Evolutionary conservation across 1,140 invertebrate genomes (phyloP).

Genomic region (Cotesia vestalis): DNA sequence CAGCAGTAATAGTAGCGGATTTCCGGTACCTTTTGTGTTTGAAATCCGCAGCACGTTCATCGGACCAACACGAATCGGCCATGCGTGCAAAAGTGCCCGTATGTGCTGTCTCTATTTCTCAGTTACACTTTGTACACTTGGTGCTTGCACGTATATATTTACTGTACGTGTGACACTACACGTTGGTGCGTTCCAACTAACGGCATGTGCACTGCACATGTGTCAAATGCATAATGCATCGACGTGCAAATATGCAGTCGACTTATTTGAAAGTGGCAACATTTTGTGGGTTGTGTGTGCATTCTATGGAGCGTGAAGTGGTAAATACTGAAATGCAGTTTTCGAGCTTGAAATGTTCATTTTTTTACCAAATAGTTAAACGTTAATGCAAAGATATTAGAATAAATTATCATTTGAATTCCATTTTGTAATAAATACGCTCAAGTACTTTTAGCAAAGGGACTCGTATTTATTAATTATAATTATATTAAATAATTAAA

Average conservation of each 20-base stretch:
- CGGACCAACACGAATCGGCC: constrained; percentile 29
- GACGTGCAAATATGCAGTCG: constrained; percentile 37
- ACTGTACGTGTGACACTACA: constrained; percentile 16
- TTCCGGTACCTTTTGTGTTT: constrained; percentile 18
- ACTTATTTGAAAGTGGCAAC: constrained; percentile 17
- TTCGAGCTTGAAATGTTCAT: not conserved
- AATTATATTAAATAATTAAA: too few species aligned
- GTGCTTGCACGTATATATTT: not conserved
- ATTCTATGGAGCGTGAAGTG: constrained; percentile 10
- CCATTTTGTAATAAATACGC: too few species aligned
- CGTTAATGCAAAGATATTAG: too few species aligned
- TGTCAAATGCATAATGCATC: constrained; percentile 47
- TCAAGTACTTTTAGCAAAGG: too few species aligned
- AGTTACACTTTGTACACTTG: constrained; percentile 19
- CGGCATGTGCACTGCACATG: constrained; percentile 41
- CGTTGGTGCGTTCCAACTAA: constrained; percentile 29
- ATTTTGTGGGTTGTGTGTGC: constrained; percentile 27
- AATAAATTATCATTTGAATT: too few species aligned
- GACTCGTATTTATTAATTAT: too few species aligned
- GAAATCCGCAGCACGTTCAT: constrained; percentile 28
- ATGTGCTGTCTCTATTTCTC: constrained; percentile 29
- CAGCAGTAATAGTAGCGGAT: constrained; percentile 29
- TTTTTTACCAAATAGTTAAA: not conserved
- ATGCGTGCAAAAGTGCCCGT: constrained; percentile 32
- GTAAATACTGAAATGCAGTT: constrained; percentile 17